Conservation (phyloP, 2,113 vertebrate species). For the Pteruthius melanotis region DNA sequence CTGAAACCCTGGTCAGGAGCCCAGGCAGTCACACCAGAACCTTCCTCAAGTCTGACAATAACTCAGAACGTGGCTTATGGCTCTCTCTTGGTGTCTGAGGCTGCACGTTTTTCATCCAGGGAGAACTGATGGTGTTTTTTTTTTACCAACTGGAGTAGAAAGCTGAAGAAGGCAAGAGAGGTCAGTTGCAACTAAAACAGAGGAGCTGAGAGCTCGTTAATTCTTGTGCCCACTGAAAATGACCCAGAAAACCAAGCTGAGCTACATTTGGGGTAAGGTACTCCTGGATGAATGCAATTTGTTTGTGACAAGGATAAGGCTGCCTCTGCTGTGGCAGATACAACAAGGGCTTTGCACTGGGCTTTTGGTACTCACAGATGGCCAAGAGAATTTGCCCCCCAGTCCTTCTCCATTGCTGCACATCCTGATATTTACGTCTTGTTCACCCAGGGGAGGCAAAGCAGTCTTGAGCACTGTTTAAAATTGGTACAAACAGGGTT, state of each 20-base stretch:
- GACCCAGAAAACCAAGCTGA: not conserved
- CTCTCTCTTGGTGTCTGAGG: not conserved
- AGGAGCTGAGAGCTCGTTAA: not conserved
- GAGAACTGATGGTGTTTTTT: not conserved
- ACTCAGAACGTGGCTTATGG: rapidly evolving
- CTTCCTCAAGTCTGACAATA: not conserved
- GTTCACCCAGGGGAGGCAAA: not conserved
- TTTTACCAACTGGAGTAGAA: not conserved
- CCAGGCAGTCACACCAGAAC: not conserved
- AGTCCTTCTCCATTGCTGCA: not conserved
- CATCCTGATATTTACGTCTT: not conserved
- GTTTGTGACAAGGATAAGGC: not conserved
- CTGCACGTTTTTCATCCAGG: not conserved
- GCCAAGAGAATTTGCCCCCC: not conserved
- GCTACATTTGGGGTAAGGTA: not conserved
- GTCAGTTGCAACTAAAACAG: not conserved
- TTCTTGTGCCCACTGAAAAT: not conserved
- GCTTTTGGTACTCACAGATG: not conserved
- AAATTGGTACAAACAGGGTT: not conserved
- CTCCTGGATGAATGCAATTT: not conserved
- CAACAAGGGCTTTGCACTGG: not conserved
- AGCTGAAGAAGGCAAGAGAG: not conserved
- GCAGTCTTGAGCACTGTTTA: rapidly evolving
- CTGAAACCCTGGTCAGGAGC: not conserved
- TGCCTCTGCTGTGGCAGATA: not conserved